Evolutionary conservation across 2,888 invertebrate species (phyloP), one percentile per base, ranked within the genome.

Genomic region (Andrena dorsata): DNA sequence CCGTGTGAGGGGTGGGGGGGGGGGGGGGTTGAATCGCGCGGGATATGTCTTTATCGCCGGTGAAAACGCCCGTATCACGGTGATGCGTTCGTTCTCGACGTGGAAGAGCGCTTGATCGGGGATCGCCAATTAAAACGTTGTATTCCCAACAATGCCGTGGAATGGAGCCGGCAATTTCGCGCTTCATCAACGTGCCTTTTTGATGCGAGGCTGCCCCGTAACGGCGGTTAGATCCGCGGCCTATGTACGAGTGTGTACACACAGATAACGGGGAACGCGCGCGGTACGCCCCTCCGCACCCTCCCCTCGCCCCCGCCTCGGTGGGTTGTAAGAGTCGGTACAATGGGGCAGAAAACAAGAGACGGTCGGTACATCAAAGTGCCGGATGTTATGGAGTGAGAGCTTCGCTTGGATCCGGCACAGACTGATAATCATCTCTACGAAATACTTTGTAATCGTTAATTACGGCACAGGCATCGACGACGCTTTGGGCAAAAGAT

Each of bases 371-470:
- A 93, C 93, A 93, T 94, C 94, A 94, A 94, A 94, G 94, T 92
- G 83, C 91, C 93, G 93, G 93, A 93, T 93, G 93, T 93, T 93
- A 93, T 92, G 93, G 92, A 90, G 84, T 83, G 84, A 80, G 86
- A 86, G 89, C 86, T 84, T 84, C 83, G 85, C 89, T 85, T 5
- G 91, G 90, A 92, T 93, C 94, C 94, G 93, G 93, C 91, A 85
- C 91, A 93, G 94, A 93, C 93, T 93, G 93, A 94, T 94, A 93
- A 94, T 93, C 93, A 94, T 93, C 92, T 92, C 91, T 92, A 93
- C 92, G 93, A 93, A 93, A 93, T 94, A 94, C 93, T 94, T 93
- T 93, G 93, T 92, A 93, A 93, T 93, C 93, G 93, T 93, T 93
- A 94, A 94, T 93, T 93, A 93, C 92, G 90, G 88, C 89, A 76